Base-by-base conservation (phyloP, 2,797 vertebrate genomes). In the Chelon auratus region DNA sequence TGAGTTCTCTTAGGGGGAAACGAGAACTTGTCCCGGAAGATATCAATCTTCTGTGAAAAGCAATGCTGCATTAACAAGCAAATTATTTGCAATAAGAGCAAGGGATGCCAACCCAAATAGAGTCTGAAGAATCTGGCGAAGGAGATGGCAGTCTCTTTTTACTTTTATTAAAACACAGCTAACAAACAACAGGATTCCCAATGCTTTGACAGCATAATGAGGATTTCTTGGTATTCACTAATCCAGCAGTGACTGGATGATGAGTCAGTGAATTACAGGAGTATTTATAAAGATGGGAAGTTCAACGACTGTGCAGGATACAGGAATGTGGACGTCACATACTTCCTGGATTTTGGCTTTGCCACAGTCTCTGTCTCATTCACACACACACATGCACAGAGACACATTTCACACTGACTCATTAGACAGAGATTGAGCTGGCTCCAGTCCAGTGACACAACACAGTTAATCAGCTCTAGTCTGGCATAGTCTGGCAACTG, bases 261-360 rank as follows among this genome's bases (percentile, higher is more conserved):
- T 37, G 58, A 87, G 52, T 64, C 56, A 69, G 1, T 75, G 40
- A 77, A 50, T 82, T 59, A 62, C 67, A 20, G 14, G 24, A 67
- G 48, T 24, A 36, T 40, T 73, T 72, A 55, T 53, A 30, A 82
- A 72, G 51, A 39, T 2, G 13, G 65, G 54, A 71, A 68, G 55
- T 67, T 72, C 37, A 55, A 45, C 0, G 6, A 45, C 70, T 75
- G 43, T 53, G 52, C 62, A 74, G 72, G 67, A 83, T 78, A 75
- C 20, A 22, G 14, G 56, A 30, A 62, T 43, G 15, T 68, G 53
- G 51, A 79, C 22, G 15, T 90, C 71, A 80, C 55, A 62, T 37
- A 59, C 76, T 66, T 81, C 69, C 61, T 77, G 81, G 84, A 82
- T 77, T 78, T 72, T 64, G 47, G 54, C 57, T 55, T 45, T 45